These are phyloP conservation scores for Phrixothrix hirtus DNA, from an alignment of 2,888 invertebrate species.

Conservation along the genomic window DNA sequence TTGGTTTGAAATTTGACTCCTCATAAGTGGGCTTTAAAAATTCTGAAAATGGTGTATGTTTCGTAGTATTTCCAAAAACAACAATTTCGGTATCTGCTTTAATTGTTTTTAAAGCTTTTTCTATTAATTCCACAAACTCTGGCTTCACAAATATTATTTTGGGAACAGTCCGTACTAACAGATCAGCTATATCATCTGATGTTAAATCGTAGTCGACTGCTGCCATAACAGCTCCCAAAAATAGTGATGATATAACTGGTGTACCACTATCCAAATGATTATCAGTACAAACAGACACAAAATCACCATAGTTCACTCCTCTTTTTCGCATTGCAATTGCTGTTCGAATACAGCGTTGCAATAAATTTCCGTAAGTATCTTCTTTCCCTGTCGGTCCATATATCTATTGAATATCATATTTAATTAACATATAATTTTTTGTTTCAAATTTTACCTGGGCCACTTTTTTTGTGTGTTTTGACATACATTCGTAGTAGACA, in stretches of 20 bases:
- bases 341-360: no score
- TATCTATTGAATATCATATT: no score
- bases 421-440: no score
- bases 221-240: neutral
- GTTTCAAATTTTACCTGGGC: no score
- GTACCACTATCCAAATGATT: no score
- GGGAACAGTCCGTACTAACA: neutral
- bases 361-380: no score
- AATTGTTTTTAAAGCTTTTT: neutral
- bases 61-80: neutral
- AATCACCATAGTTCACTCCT: no score
- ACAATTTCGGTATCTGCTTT: neutral
- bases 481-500: no score
- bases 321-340: no score
- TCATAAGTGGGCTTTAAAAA: neutral
- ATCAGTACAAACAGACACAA: no score
- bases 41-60: neutral
- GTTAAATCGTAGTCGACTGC: neutral
- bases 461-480: no score
- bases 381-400: no score
- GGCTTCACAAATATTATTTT: slow-evolving; percentile 3
- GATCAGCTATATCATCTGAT: neutral
- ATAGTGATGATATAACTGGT: slow-evolving; percentile 4
- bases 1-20: slow-evolving; percentile 29
- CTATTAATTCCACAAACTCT: neutral